These are phyloP conservation scores for Epirrita christyi DNA, from an alignment of 2,888 invertebrate genomes.

Conservation along the genomic window DNA sequence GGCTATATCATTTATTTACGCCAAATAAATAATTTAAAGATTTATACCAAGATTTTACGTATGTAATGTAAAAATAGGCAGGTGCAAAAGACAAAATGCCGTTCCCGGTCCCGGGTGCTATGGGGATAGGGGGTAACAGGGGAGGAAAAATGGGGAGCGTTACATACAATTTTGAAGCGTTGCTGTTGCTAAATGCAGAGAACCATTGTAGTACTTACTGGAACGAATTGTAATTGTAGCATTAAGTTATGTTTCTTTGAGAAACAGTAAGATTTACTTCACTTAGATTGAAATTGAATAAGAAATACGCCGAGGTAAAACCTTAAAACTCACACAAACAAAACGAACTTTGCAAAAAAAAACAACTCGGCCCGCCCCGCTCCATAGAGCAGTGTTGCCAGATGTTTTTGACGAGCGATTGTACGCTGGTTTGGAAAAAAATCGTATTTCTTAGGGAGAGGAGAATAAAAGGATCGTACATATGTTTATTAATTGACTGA, in stretches of 20 bases:
- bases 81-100: conserved; percentile 30
- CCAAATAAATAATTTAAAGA: background rate
- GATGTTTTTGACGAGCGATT: no score
- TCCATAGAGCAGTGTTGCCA: no score
- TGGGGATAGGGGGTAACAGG: conserved; percentile 16
- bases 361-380: conserved; percentile 38
- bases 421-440: no score
- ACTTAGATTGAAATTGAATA: background rate
- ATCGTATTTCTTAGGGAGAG: no score
- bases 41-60: background rate
- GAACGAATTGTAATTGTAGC: conserved; percentile 18
- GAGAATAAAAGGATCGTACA: no score
- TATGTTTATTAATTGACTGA: no score
- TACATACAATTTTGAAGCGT: conserved; percentile 25
- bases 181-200: conserved; percentile 4
- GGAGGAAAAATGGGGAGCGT: conserved; percentile 22
- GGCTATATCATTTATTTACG: background rate
- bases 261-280: conserved; percentile 11
- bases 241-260: conserved; percentile 16
- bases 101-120: conserved; percentile 11
- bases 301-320: no score
- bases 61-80: conserved; percentile 16
- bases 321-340: conserved; percentile 4
- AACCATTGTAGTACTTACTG: conserved; percentile 27
- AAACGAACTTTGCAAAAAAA: conserved; percentile 22